These are phyloP conservation scores for Yoshiicerus persimilis DNA, from an alignment of 1,140 invertebrate species.

Conservation along the genomic window DNA sequence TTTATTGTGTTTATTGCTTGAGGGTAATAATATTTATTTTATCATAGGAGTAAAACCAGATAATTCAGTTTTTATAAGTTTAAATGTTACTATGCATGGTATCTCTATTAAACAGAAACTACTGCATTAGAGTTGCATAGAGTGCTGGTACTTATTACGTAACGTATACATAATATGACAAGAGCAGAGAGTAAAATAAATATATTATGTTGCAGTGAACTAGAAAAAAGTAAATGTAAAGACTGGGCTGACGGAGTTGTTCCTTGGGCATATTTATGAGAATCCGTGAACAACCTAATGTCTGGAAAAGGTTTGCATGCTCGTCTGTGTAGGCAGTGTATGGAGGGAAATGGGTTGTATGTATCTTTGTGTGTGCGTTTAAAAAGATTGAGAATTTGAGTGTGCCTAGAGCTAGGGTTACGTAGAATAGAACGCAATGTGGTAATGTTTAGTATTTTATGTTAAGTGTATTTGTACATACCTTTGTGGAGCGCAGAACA, in stretches of 20 bases:
- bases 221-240: neutral
- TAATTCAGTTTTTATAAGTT: too few species aligned
- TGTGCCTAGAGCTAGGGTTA: neutral
- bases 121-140: too few species aligned
- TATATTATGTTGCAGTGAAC: neutral
- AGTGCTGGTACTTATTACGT: neutral
- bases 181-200: neutral
- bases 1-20: too few species aligned
- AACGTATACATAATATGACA: neutral
- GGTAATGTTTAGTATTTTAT: neutral
- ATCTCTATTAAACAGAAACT: too few species aligned
- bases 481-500: neutral
- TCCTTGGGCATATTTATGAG: neutral
- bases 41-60: too few species aligned
- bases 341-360: neutral
- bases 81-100: too few species aligned
- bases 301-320: constrained; percentile 23
- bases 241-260: neutral
- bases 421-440: neutral
- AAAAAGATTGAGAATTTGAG: neutral
- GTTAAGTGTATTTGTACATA: neutral
- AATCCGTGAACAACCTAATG: neutral
- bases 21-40: too few species aligned
- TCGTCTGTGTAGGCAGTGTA: neutral
- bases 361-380: neutral